Conservation (phyloP, 1,140 invertebrate species). For the Polypedilum pembai region DNA sequence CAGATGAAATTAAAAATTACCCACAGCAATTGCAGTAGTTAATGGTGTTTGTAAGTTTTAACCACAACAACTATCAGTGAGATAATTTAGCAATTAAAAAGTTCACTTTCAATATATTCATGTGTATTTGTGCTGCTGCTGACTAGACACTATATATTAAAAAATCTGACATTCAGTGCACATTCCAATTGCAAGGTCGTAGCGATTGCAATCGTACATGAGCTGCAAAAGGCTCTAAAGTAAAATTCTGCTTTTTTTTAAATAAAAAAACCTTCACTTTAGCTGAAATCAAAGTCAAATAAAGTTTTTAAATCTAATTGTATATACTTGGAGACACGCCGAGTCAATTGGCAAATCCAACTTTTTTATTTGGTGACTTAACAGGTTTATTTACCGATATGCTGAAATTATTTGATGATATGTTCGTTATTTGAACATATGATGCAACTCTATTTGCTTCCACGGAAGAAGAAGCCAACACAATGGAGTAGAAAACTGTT, state of each 20-base stretch:
- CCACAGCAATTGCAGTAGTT: too few species aligned
- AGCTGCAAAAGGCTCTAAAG: neutral
- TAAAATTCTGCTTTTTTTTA: slow-evolving; percentile 4
- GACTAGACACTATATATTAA: neutral
- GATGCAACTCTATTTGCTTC: too few species aligned
- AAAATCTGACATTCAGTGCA: slow-evolving; percentile 14
- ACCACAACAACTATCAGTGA: too few species aligned
- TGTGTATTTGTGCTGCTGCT: too few species aligned
- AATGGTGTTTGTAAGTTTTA: too few species aligned
- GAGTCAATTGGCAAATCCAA: slow-evolving; percentile 19
- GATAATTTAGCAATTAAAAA: too few species aligned
- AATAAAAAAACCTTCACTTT: neutral
- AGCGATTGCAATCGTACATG: neutral
- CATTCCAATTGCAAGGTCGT: neutral
- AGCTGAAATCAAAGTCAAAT: neutral
- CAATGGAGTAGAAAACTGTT: too few species aligned
- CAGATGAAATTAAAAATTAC: too few species aligned
- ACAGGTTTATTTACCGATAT: neutral
- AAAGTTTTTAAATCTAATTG: neutral
- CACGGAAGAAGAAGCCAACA: too few species aligned
- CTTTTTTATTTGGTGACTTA: slow-evolving; percentile 3
- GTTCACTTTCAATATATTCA: too few species aligned
- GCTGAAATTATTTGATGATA: neutral
- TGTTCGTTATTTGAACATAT: too few species aligned
- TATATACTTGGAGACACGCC: neutral